Percentiles rank a stretch among this genome's conserved stretches.
Evolutionary conservation across 2,888 invertebrate genomes (phyloP).

Genomic region (Diabrotica balteata): DNA sequence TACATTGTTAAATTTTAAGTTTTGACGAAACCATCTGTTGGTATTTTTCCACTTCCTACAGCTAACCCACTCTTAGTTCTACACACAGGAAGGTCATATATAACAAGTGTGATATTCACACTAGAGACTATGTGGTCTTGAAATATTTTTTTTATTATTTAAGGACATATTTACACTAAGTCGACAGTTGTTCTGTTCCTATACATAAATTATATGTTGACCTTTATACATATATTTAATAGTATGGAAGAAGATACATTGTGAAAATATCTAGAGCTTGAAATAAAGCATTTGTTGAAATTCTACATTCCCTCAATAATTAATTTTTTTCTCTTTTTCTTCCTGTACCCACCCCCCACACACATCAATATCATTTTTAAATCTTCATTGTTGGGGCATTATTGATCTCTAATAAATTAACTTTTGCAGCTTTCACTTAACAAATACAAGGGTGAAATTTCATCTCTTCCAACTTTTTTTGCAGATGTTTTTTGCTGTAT

Average conservation of each 20-base stretch:
- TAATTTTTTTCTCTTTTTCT: slow-evolving; percentile 70
- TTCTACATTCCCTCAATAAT: slow-evolving; percentile 57
- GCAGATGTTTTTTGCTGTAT: no score
- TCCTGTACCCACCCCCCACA: slow-evolving; percentile 19
- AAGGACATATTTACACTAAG: slow-evolving; percentile 44
- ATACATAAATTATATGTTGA: slow-evolving; percentile 46
- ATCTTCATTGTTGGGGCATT: background rate
- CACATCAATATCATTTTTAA: background rate
- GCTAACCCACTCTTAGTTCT: slow-evolving; percentile 26
- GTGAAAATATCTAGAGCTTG: slow-evolving; percentile 66
- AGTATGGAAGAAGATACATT: slow-evolving; percentile 70
- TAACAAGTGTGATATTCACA: slow-evolving; percentile 49
- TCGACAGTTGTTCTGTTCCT: slow-evolving; percentile 56
- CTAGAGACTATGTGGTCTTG: slow-evolving; percentile 24
- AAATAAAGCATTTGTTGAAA: slow-evolving; percentile 73
- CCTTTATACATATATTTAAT: slow-evolving; percentile 36
- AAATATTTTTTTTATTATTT: slow-evolving; percentile 20
- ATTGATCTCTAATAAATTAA: no score
- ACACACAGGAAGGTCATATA: slow-evolving; percentile 18
- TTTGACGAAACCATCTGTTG: background rate
- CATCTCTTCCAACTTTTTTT: no score
- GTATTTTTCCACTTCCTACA: slow-evolving; percentile 12
- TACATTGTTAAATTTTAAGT: slow-evolving; percentile 1
- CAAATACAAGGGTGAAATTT: no score
- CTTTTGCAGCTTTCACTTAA: no score